Conservation (phyloP, 2,888 invertebrate species). For the Drosophila conformis region DNA sequence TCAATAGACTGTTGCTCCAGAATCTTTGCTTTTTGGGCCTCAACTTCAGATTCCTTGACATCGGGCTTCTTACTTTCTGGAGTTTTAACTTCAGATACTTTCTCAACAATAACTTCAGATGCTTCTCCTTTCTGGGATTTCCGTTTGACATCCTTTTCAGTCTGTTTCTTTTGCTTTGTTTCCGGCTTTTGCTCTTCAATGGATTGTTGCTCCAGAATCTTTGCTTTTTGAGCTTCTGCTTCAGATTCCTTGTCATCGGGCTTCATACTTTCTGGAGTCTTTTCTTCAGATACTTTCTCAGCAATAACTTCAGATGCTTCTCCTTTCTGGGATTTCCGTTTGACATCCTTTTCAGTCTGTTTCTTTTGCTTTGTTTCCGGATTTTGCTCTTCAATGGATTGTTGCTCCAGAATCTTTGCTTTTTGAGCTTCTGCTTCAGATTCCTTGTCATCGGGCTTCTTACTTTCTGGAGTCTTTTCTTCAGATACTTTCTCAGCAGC, state of each 20-base stretch:
- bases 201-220: not conserved
- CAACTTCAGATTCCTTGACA: rapidly evolving
- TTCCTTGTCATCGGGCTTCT: not conserved
- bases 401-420: not conserved
- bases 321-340: rapidly evolving
- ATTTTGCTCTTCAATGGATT: not conserved
- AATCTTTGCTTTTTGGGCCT: rapidly evolving
- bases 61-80: rapidly evolving
- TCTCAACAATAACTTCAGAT: not conserved
- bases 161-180: rapidly evolving
- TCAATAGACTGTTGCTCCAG: rapidly evolving
- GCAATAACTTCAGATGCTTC: not conserved
- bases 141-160: not conserved
- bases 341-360: rapidly evolving
- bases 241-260: not conserved
- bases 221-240: not conserved
- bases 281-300: not conserved
- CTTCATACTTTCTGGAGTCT: rapidly evolving
- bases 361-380: rapidly evolving
- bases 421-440: not conserved
- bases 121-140: not conserved
- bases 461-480: not conserved
- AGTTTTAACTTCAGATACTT: not conserved
- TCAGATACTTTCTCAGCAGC: not conserved
- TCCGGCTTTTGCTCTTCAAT: not conserved